Evolutionary conservation across 1,140 invertebrate genomes (phyloP).

Genomic region (Ceratoteleas bidentatus): DNA sequence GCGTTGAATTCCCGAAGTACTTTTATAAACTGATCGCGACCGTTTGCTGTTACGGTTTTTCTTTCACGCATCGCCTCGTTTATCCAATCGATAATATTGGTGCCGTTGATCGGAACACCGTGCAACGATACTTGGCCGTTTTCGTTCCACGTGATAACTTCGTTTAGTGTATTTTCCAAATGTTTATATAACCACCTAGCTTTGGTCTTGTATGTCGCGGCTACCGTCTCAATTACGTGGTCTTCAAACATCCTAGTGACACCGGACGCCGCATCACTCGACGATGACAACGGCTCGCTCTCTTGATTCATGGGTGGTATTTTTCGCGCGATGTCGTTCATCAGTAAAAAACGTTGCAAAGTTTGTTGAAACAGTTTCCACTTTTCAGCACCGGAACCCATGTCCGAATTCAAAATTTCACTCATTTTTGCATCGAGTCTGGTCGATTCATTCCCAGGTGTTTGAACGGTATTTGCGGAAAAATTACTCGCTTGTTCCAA

Average conservation of each 20-base stretch:
- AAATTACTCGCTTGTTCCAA: neutral
- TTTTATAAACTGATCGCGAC: constrained; percentile 14
- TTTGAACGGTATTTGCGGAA: neutral
- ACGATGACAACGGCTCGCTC: neutral
- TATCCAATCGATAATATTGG: constrained; percentile 31
- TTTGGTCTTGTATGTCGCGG: too few relatives aligned
- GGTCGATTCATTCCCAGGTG: constrained; percentile 5
- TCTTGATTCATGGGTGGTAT: too few relatives aligned
- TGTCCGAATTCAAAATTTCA: constrained; percentile 15
- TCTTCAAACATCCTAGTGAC: too few relatives aligned
- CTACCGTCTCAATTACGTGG: too few relatives aligned
- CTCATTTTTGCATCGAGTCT: constrained; percentile 10
- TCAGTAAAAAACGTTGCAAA: constrained; percentile 2
- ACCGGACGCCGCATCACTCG: too few relatives aligned
- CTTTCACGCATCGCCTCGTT: constrained; percentile 28
- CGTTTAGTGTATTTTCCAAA: too few relatives aligned
- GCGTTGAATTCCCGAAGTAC: constrained; percentile 7
- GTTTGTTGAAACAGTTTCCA: constrained; percentile 23
- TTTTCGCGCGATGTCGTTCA: too few relatives aligned
- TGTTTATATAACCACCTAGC: too few relatives aligned
- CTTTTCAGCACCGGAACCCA: neutral
- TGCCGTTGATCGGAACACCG: neutral
- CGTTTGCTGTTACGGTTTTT: constrained; percentile 11
- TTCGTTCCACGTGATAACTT: neutral
- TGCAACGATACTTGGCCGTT: constrained; percentile 8